Percentiles rank a stretch among this genome's conserved stretches.
These are phyloP conservation scores for Lasioglossum vierecki DNA, from an alignment of 2,888 invertebrate genomes.

Conservation along the genomic window DNA sequence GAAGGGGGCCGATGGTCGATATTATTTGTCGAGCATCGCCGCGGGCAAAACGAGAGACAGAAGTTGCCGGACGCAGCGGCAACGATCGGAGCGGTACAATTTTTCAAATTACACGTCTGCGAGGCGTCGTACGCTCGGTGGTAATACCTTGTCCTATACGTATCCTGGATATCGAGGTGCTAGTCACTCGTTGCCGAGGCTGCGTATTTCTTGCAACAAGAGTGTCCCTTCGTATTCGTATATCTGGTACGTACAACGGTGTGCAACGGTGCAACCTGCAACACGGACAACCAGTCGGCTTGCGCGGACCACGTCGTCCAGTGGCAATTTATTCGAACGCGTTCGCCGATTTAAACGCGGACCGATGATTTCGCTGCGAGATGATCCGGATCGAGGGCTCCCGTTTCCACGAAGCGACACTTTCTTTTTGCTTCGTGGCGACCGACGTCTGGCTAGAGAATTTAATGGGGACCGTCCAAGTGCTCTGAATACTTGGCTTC, in stretches of 20 bases:
- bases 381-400: conserved; percentile 12
- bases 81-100: conserved; percentile 33
- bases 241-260: not conserved
- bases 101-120: conserved; percentile 51
- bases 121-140: not conserved
- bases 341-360: conserved; percentile 17
- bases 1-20: not conserved
- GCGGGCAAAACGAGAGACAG: not conserved
- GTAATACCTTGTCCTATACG: conserved; percentile 44
- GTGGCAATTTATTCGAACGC: conserved; percentile 22
- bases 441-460: not conserved
- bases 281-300: conserved; percentile 2
- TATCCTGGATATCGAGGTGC: conserved; percentile 29
- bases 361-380: conserved; percentile 19
- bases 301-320: not conserved
- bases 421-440: conserved; percentile 3
- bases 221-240: conserved; percentile 19
- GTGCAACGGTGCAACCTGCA: not conserved
- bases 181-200: conserved; percentile 14
- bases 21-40: not conserved
- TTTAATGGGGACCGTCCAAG: not conserved
- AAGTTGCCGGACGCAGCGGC: conserved; percentile 8
- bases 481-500: not conserved
- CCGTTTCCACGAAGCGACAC: conserved; percentile 9
- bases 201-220: conserved; percentile 26